Percentiles rank a stretch among this genome's conserved stretches.
phyloP scores from a whole-genome alignment of 1,140 invertebrate genomes.

The Branchinecta lynchi region DNA sequence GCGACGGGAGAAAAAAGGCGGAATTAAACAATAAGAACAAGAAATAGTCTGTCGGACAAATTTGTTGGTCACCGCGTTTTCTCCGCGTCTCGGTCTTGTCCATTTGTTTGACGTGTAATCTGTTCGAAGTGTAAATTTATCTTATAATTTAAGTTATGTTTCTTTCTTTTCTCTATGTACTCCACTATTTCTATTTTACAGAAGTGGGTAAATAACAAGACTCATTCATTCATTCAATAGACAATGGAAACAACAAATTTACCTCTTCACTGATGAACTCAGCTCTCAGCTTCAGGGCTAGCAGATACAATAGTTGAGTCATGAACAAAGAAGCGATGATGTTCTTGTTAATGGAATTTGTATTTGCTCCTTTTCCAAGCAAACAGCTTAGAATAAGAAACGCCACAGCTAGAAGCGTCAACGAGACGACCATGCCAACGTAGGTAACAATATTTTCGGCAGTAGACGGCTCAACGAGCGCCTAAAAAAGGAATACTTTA shows the following conservation, averaged over 20 bases:
- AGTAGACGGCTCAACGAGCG: constrained; percentile 61
- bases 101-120: no score
- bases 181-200: no score
- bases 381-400: constrained; percentile 56
- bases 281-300: constrained; percentile 61
- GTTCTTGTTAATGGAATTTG: constrained; percentile 87
- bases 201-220: constrained; percentile 4
- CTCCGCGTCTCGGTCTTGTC: no score
- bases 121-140: no score
- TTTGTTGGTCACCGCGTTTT: no score
- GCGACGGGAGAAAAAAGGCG: no score
- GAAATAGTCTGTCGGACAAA: no score
- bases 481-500: constrained; percentile 25
- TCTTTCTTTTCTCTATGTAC: no score
- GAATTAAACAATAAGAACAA: no score
- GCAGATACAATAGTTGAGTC: constrained; percentile 65
- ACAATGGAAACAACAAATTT: constrained; percentile 23
- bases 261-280: constrained; percentile 45
- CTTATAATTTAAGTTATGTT: no score
- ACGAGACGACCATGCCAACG: constrained; percentile 52
- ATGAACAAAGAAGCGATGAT: constrained; percentile 73
- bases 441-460: constrained; percentile 74
- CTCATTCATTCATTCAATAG: neutral
- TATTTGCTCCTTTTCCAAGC: constrained; percentile 63
- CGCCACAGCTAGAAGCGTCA: constrained; percentile 46